Evolutionary conservation across 2,888 invertebrate genomes (phyloP), one percentile per base, ranked within the genome.

Genomic region (Cacoxenus indagator): DNA sequence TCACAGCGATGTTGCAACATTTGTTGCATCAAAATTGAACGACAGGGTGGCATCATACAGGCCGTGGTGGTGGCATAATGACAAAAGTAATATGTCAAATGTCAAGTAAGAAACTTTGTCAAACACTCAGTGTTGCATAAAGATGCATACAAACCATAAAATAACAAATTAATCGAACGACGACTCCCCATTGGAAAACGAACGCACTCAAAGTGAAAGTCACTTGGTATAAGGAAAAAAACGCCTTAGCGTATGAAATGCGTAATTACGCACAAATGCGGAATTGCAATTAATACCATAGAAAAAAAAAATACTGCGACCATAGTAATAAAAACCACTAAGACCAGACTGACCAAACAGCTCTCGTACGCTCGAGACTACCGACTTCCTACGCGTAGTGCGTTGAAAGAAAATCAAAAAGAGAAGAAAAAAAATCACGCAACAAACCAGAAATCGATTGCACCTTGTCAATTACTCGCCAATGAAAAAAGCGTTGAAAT

Each of bases 11-110:
- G 55, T 57, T 57, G 55, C 55, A 57, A 43, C 61, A 61, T 61
- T 61, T 61, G 61, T 61, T 61, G 61, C 61, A 57, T 57, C 24
- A 31, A 5, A 31, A 8, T 5, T 31, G 5, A 9, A 8, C 6
- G 31, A 5, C 27, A n/a, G 2, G 29, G 27, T 29, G 27, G 9
- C 55, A 17, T n/a, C 27, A 31, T 9, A 31, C 5, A 22, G 27
- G 46, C 46, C n/a, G n/a, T n/a, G n/a, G n/a, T n/a, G n/a, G n/a
- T n/a, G n/a, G n/a, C n/a, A 55, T 9, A 43, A 43, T 61, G 61
- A 61, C 61, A 61, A 37, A 37, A 61, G 43, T 61, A 61, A 61
- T 61, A 61, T 61, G 61, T 61, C 61, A 61, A 61, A 61, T 61
- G 61, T 61, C 61, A 61, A 37, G 22, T 14, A 14, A n/a, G 24